Evolutionary conservation across 2,113 vertebrate genomes (phyloP).

Genomic region (Merops nubicus): DNA sequence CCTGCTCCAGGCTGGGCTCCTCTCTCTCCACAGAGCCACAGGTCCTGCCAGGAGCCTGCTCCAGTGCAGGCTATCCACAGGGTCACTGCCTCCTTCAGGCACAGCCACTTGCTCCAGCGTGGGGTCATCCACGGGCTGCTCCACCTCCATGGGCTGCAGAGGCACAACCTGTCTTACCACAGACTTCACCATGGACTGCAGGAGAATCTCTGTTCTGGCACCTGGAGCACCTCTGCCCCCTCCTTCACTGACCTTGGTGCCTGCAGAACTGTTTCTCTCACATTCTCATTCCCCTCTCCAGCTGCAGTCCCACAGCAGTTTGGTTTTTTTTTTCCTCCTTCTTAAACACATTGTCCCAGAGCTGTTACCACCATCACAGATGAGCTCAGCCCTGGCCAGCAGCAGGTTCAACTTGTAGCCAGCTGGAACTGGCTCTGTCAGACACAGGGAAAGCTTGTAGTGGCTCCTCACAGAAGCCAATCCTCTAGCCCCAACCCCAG

Average conservation of each 20-base stretch:
- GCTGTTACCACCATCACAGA: fast-evolving
- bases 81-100: background rate
- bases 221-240: background rate
- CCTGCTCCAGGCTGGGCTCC: too few relatives aligned
- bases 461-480: background rate
- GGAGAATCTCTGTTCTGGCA: fast-evolving
- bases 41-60: background rate
- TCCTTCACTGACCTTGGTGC: background rate
- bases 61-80: too few relatives aligned
- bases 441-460: background rate
- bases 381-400: background rate
- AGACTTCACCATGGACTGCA: background rate
- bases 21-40: background rate
- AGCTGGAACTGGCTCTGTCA: background rate
- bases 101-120: too few relatives aligned
- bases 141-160: background rate
- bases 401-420: background rate
- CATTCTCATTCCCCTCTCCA: background rate
- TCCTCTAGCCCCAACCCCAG: fast-evolving
- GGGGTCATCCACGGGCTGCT: background rate
- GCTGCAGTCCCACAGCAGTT: background rate
- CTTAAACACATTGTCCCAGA: background rate
- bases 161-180: background rate
- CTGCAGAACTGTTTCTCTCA: background rate
- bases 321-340: background rate